Conservation (phyloP, 2,797 vertebrate genomes). For the Xiphorhynchus erythropygius region DNA sequence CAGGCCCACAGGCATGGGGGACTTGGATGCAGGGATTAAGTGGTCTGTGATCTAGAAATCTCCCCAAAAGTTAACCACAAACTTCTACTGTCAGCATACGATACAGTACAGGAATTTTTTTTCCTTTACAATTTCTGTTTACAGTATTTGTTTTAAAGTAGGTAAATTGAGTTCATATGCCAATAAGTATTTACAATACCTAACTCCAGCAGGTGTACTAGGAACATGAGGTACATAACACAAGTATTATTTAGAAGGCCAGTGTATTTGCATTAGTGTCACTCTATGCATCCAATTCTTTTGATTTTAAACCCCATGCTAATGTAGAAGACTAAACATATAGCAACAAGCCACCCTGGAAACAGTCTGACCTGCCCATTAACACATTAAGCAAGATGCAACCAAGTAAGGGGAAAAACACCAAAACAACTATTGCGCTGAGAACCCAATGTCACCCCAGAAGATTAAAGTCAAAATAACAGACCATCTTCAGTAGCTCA, state of each 20-base stretch:
- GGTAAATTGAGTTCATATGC: background rate
- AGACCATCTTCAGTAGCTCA: background rate
- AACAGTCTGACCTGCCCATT: background rate
- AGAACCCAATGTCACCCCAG: background rate
- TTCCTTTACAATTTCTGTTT: background rate
- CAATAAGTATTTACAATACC: background rate
- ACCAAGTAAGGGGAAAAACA: background rate
- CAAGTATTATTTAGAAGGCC: background rate
- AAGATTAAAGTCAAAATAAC: background rate
- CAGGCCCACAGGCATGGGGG: accelerated
- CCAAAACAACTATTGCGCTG: background rate
- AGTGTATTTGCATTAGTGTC: background rate
- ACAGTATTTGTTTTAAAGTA: background rate
- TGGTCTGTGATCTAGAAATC: background rate
- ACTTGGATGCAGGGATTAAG: accelerated
- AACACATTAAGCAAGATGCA: background rate
- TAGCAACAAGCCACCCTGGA: background rate
- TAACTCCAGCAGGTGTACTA: conserved; percentile 14
- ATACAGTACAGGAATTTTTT: background rate
- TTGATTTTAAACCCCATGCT: background rate
- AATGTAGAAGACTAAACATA: background rate
- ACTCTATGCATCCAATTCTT: background rate
- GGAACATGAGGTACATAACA: background rate
- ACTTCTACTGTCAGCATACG: background rate
- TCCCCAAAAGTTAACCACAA: background rate